Conservation (phyloP, 2,113 vertebrate genomes). For the Trachemys scripta region DNA sequence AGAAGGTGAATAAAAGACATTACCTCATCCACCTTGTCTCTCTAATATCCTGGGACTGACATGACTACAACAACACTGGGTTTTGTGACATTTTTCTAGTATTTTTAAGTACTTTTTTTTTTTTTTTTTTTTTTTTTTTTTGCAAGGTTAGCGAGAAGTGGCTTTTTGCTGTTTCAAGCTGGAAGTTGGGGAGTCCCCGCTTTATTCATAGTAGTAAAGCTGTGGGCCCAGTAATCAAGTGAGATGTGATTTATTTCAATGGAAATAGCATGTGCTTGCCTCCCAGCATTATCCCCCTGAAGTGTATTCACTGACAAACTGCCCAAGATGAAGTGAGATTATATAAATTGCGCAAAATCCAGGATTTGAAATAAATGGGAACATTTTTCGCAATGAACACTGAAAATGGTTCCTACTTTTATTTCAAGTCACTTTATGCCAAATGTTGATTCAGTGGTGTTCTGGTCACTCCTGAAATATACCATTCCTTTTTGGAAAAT, state of each 20-base stretch:
- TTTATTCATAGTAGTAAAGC: background rate
- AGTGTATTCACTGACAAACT: background rate
- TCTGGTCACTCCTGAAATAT: background rate
- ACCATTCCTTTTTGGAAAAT: background rate
- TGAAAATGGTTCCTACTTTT: rapidly evolving
- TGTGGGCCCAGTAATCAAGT: background rate
- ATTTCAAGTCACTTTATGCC: background rate
- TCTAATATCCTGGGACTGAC: background rate
- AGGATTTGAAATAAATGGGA: background rate
- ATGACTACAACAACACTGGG: background rate
- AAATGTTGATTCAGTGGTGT: background rate
- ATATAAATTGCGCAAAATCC: background rate
- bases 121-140: background rate
- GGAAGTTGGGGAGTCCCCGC: background rate
- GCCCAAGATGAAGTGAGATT: background rate
- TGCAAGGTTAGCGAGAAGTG: rapidly evolving
- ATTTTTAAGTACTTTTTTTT: background rate
- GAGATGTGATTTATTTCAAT: background rate
- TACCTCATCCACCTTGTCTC: background rate
- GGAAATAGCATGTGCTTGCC: background rate
- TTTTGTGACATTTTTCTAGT: background rate
- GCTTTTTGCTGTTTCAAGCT: background rate
- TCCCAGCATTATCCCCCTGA: background rate
- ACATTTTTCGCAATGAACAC: background rate
- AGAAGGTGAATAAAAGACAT: background rate